Conservation (phyloP, 2,113 vertebrate genomes). For the Hiodon alosoides region DNA sequence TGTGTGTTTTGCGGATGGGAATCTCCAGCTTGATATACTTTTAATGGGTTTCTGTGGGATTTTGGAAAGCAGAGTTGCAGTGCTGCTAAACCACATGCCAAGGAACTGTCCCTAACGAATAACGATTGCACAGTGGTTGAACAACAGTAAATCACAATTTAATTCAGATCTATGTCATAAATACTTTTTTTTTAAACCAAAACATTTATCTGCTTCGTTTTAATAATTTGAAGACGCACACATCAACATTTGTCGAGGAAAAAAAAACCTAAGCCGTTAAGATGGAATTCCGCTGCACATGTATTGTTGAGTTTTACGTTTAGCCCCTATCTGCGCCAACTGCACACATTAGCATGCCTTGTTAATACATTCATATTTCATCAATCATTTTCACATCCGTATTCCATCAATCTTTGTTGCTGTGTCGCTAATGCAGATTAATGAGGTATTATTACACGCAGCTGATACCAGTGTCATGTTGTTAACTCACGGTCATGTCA, state of each 20-base stretch:
- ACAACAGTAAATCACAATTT: too few relatives aligned
- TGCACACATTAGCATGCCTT: background rate
- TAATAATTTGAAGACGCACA: too few relatives aligned
- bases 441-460: constrained; percentile 19
- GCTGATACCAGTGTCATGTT: constrained; percentile 19
- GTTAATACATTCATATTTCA: background rate
- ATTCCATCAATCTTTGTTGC: constrained; percentile 14
- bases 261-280: background rate
- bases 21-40: constrained; percentile 29
- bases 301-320: too few relatives aligned
- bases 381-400: constrained; percentile 7
- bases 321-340: background rate
- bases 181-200: too few relatives aligned
- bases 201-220: too few relatives aligned
- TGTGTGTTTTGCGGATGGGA: constrained; percentile 39
- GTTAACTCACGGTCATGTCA: constrained; percentile 29
- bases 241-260: too few relatives aligned
- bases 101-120: background rate
- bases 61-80: constrained; percentile 22
- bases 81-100: background rate
- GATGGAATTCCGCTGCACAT: too few relatives aligned
- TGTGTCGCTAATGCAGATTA: constrained; percentile 27
- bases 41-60: constrained; percentile 42
- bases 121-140: background rate
- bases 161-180: too few relatives aligned